Conservation (phyloP, 2,113 vertebrate genomes). For the Micronisus gabar region DNA sequence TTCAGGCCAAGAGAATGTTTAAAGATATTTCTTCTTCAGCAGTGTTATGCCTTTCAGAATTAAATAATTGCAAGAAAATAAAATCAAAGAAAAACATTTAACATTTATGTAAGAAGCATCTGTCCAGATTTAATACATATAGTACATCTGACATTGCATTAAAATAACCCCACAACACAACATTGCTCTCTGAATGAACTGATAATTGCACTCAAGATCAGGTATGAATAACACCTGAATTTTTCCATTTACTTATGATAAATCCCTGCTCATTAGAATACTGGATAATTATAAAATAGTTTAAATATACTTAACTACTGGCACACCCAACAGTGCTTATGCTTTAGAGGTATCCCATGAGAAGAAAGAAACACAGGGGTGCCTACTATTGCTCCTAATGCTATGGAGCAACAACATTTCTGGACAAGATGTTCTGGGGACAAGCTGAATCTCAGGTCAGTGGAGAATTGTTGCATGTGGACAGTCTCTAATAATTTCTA, state of each 20-base stretch:
- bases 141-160: background rate
- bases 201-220: background rate
- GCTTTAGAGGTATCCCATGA: background rate
- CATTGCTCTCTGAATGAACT: background rate
- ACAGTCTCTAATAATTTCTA: background rate
- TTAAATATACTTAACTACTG: background rate
- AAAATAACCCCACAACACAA: background rate
- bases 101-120: background rate
- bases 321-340: background rate
- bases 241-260: background rate
- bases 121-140: background rate
- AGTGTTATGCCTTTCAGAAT: background rate
- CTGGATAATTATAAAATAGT: background rate
- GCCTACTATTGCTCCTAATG: background rate
- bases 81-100: background rate
- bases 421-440: background rate
- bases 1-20: background rate
- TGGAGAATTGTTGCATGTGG: background rate
- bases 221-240: background rate
- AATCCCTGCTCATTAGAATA: background rate
- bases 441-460: background rate
- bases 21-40: background rate
- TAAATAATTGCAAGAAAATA: background rate
- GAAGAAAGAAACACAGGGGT: background rate
- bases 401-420: background rate